These are phyloP conservation scores for Graptemys geographica DNA, from an alignment of 2,797 vertebrate species.

Conservation along the genomic window DNA sequence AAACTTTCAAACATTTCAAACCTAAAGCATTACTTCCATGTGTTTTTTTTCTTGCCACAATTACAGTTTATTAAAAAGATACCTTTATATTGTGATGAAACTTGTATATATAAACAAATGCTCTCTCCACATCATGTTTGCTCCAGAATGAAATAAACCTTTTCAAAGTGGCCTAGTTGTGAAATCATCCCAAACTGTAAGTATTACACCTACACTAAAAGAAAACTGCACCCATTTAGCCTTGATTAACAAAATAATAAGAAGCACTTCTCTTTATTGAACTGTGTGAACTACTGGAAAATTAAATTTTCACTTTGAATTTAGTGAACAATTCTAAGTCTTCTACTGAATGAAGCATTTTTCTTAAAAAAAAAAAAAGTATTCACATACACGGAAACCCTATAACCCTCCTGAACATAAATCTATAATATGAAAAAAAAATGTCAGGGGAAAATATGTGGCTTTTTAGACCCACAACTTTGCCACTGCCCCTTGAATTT, in stretches of 20 bases:
- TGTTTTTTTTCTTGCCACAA: neutral
- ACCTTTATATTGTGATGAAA: neutral
- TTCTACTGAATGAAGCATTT: neutral
- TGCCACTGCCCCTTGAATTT: neutral
- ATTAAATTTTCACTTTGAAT: neutral
- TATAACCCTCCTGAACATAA: neutral
- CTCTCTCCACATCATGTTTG: neutral
- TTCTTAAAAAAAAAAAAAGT: neutral
- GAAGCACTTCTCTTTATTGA: neutral
- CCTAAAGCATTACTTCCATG: neutral
- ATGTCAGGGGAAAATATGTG: accelerated
- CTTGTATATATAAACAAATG: neutral
- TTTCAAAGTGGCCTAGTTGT: neutral
- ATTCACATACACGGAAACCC: neutral
- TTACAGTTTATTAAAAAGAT: neutral
- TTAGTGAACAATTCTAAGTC: neutral
- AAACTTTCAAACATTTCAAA: neutral
- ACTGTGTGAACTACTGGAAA: neutral
- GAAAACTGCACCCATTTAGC: neutral
- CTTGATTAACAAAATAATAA: neutral
- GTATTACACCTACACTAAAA: neutral
- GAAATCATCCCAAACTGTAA: neutral
- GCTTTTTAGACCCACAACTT: neutral
- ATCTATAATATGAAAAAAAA: neutral
- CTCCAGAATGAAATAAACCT: neutral